Evolutionary conservation across 1,140 invertebrate species (phyloP).

Genomic region (Eueides isabella): DNA sequence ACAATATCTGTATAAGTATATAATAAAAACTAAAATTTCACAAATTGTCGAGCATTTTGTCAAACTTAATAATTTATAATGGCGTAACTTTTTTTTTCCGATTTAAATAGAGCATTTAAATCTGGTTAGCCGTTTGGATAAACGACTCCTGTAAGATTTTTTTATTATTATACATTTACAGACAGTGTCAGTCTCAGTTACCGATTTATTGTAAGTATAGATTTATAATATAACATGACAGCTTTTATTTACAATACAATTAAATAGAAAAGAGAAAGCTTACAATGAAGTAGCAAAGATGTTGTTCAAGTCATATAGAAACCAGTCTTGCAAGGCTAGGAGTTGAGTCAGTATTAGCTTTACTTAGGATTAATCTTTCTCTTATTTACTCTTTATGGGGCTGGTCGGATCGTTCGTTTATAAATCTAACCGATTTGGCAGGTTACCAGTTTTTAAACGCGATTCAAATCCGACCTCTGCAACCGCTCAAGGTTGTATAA

Average conservation of each 20-base stretch:
- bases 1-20: no score
- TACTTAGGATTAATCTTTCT: not conserved
- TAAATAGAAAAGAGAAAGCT: conserved; percentile 12
- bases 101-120: no score
- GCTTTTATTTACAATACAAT: conserved; percentile 3
- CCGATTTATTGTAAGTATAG: no score
- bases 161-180: no score
- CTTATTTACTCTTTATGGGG: not conserved
- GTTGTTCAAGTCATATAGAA: not conserved
- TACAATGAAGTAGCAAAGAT: conserved; percentile 9
- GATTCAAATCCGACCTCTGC: conserved; percentile 1
- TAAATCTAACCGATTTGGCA: conserved; percentile 13
- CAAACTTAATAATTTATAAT: no score
- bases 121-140: no score
- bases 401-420: not conserved
- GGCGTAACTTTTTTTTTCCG: no score
- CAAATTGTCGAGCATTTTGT: no score
- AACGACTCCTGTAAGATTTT: no score
- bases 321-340: not conserved
- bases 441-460: conserved; percentile 11
- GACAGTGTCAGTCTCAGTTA: no score
- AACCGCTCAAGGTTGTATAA: conserved; percentile 1
- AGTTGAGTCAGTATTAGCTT: not conserved
- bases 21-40: no score
- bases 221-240: no score